Evolutionary conservation across 2,888 invertebrate species (phyloP).

Genomic region (Drosophila mimica): DNA sequence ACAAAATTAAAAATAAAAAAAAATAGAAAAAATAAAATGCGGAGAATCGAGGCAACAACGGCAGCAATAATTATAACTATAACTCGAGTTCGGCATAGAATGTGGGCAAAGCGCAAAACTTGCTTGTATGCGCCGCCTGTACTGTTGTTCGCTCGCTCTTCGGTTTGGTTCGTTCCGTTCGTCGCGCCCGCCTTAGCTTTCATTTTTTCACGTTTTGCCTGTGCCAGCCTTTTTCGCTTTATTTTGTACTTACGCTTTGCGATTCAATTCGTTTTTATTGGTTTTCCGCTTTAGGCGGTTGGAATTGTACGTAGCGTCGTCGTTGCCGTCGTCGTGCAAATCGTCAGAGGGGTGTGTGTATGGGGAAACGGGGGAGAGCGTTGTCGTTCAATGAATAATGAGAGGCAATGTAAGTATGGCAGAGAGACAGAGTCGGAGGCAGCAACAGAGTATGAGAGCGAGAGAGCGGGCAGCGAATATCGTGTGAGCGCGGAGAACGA

Average conservation of each 20-base stretch:
- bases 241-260: constrained; percentile 80
- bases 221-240: constrained; percentile 74
- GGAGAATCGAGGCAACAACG: constrained; percentile 53
- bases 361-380: constrained; percentile 56
- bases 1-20: constrained; percentile 80
- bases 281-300: constrained; percentile 82
- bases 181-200: constrained; percentile 69
- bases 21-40: constrained; percentile 49
- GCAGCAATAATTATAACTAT: constrained; percentile 80
- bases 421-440: constrained; percentile 50
- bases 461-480: constrained; percentile 43
- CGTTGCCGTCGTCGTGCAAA: constrained; percentile 65
- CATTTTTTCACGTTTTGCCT: constrained; percentile 73
- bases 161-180: constrained; percentile 40
- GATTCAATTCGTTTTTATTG: constrained; percentile 81
- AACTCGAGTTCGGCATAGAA: constrained; percentile 76
- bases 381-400: constrained; percentile 78
- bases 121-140: constrained; percentile 80
- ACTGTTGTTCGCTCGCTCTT: constrained; percentile 56
- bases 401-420: constrained; percentile 69
- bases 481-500: constrained; percentile 60
- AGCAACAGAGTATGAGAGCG: constrained; percentile 38
- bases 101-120: constrained; percentile 73
- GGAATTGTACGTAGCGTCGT: constrained; percentile 75
- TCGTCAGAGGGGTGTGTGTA: constrained; percentile 52